These are phyloP conservation scores for Nycticebus coucang DNA, from an alignment of 2,113 vertebrate species.

Conservation along the genomic window DNA sequence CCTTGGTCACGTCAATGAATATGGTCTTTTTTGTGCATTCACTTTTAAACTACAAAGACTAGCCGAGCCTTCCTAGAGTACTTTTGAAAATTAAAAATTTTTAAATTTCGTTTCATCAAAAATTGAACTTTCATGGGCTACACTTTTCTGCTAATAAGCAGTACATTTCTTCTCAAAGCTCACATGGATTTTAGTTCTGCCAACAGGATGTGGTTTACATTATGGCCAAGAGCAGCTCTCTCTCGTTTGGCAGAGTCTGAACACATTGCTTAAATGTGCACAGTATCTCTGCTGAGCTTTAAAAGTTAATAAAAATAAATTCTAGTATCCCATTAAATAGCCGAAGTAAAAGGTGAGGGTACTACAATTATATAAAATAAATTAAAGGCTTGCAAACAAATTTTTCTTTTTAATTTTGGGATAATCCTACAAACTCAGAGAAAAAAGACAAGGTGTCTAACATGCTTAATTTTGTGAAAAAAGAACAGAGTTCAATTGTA, in stretches of 20 bases:
- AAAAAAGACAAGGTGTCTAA: background rate
- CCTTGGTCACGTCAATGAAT: background rate
- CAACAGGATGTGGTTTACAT: background rate
- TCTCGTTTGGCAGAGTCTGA: constrained; percentile 24
- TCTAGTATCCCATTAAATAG: background rate
- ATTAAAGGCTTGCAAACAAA: background rate
- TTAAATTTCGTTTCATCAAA: constrained; percentile 33
- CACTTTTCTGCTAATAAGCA: constrained; percentile 18
- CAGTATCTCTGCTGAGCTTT: background rate
- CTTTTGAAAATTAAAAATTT: constrained; percentile 1
- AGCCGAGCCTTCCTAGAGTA: background rate
- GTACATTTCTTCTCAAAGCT: constrained; percentile 33
- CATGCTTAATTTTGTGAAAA: background rate
- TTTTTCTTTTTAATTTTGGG: background rate
- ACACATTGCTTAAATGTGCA: background rate
- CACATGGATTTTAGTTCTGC: background rate
- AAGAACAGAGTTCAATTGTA: background rate
- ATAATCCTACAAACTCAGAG: background rate
- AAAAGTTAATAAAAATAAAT: constrained; percentile 50
- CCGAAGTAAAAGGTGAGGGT: background rate
- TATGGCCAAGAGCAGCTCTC: background rate
- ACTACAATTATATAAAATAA: constrained; percentile 7
- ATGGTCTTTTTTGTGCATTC: background rate
- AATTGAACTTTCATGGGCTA: background rate
- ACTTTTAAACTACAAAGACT: constrained; percentile 19